A percentile compares a stretch with the other conserved stretches of the same genome.
phyloP scores from a whole-genome alignment of 2,113 vertebrate genomes.

The Corythornis vintsioides region DNA sequence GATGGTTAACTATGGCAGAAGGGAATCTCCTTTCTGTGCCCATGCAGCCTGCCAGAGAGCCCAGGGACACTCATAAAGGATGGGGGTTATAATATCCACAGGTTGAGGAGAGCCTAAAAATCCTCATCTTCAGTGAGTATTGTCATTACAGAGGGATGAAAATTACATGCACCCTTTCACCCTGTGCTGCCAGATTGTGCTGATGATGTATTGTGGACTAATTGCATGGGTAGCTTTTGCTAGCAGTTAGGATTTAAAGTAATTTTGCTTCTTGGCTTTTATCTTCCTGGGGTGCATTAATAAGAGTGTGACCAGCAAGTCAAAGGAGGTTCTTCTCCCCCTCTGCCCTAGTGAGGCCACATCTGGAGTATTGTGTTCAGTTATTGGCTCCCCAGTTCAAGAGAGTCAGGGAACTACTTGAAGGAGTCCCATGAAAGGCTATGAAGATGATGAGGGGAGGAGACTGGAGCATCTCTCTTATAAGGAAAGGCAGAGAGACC shows the following conservation, averaged over 20 bases:
- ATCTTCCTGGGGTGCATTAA: neutral
- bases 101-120: neutral
- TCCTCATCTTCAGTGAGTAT: accelerated
- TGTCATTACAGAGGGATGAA: neutral
- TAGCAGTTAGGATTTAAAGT: neutral
- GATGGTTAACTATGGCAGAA: neutral
- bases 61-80: neutral
- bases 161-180: neutral
- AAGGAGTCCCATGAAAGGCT: neutral
- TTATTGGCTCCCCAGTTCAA: neutral
- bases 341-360: neutral
- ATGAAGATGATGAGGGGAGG: neutral
- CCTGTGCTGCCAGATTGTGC: neutral
- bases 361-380: neutral
- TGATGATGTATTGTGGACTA: neutral
- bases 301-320: neutral
- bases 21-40: neutral
- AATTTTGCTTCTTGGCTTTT: neutral
- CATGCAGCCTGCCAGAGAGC: neutral
- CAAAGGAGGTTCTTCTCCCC: neutral
- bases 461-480: neutral
- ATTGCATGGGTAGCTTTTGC: neutral
- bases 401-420: neutral
- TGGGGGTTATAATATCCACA: neutral
- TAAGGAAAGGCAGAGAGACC: neutral